A percentile compares a stretch with the other conserved stretches of the same genome.
phyloP scores from a whole-genome alignment of 2,797 vertebrate genomes.

The Parauchenoglanis punctatus region DNA sequence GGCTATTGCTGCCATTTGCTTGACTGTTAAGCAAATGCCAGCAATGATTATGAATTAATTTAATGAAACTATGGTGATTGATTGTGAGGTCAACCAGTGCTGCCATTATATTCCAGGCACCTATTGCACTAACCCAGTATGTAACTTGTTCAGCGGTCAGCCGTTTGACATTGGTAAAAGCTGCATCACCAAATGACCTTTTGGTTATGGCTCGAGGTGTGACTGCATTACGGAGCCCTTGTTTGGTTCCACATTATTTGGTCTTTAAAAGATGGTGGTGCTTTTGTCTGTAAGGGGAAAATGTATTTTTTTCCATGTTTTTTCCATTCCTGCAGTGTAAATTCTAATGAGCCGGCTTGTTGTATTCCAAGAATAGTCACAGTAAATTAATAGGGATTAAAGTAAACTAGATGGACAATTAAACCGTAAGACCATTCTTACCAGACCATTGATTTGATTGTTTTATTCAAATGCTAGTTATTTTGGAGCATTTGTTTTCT shows the following conservation, averaged over 20 bases:
- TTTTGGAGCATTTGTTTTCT: not conserved
- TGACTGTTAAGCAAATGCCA: slow-evolving; percentile 40
- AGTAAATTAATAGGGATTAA: not conserved
- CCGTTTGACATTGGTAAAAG: not conserved
- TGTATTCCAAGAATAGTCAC: too few species aligned
- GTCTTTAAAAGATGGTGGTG: not conserved
- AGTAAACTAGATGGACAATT: not conserved
- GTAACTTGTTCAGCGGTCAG: not conserved
- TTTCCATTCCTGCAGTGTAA: not conserved
- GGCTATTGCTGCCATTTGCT: not conserved
- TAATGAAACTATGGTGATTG: not conserved
- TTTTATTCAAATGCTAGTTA: not conserved
- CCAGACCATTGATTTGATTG: too few species aligned
- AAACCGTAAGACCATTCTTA: not conserved
- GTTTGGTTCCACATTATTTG: not conserved
- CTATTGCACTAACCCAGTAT: not conserved
- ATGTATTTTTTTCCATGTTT: too few species aligned
- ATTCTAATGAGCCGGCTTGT: not conserved
- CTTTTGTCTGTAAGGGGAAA: not conserved
- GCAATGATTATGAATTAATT: slow-evolving; percentile 51
- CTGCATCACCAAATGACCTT: slow-evolving; percentile 18
- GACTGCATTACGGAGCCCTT: not conserved
- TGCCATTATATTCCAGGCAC: not conserved
- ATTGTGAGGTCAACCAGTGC: slow-evolving; percentile 24
- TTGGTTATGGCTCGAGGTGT: not conserved